Conservation (phyloP, 2,113 vertebrate species). For the Scalopus aquaticus region DNA sequence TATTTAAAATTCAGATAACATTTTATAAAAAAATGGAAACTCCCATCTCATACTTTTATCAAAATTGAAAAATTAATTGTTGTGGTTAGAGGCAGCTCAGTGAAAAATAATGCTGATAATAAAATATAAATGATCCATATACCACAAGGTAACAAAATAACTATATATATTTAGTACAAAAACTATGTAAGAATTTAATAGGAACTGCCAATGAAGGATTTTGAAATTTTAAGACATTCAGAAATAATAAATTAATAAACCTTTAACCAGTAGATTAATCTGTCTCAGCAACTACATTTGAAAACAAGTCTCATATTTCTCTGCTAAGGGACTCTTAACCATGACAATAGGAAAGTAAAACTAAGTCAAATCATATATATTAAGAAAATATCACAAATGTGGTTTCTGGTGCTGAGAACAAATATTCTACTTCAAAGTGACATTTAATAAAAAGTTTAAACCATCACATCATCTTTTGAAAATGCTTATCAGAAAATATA, state of each 20-base stretch:
- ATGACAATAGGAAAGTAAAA: constrained; percentile 70
- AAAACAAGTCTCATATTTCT: constrained; percentile 28
- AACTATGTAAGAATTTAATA: neutral
- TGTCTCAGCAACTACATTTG: constrained; percentile 50
- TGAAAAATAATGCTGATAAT: constrained; percentile 38
- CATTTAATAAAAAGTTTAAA: constrained; percentile 45
- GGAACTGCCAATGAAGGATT: constrained; percentile 31
- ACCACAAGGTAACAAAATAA: constrained; percentile 43
- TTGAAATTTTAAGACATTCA: constrained; percentile 58
- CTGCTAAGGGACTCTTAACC: constrained; percentile 35
- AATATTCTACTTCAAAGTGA: constrained; percentile 50
- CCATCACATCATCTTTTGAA: neutral
- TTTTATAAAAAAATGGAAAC: neutral
- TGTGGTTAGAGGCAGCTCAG: neutral
- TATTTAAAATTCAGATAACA: constrained; percentile 35
- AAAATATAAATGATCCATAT: neutral
- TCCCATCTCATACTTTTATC: neutral
- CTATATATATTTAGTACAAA: constrained; percentile 16
- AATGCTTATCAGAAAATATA: constrained; percentile 39
- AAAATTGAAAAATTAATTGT: constrained; percentile 40
- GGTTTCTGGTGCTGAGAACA: neutral
- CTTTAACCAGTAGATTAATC: constrained; percentile 20
- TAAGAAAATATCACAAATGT: constrained; percentile 53
- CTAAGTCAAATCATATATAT: constrained; percentile 51
- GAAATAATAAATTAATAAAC: constrained; percentile 58